A percentile compares a stretch with the other conserved stretches of the same genome.
Conservation (phyloP, 2,888 invertebrate genomes). For the Galerucella calmariensis region DNA sequence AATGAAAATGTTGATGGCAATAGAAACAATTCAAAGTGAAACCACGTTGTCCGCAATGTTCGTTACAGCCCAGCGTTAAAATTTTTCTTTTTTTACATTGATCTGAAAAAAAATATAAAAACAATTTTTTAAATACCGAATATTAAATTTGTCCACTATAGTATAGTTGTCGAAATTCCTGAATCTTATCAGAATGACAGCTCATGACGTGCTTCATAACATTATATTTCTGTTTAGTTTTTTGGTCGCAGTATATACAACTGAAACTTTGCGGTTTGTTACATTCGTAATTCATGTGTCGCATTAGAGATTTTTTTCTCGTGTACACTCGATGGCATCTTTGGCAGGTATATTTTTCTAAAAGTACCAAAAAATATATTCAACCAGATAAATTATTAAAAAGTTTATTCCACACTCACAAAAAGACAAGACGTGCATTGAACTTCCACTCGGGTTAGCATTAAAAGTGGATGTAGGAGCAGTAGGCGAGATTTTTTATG, state of each 20-base stretch:
- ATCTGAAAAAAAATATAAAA: neutral
- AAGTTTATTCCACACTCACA: too few relatives aligned
- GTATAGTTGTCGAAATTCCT: neutral
- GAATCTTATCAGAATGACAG: neutral
- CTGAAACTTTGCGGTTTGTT: neutral
- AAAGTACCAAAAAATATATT: neutral
- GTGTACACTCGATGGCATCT: neutral
- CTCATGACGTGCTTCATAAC: neutral
- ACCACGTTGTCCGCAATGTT: neutral
- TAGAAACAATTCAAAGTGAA: neutral
- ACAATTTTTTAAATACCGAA: neutral
- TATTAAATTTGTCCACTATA: neutral
- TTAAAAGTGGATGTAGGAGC: too few relatives aligned
- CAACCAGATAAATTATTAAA: neutral
- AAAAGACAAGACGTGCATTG: too few relatives aligned
- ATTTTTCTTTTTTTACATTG: neutral
- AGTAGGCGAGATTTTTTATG: too few relatives aligned
- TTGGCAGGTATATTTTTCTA: slow-evolving; percentile 11
- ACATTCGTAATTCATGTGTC: neutral
- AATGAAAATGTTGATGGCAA: neutral
- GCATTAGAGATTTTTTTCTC: neutral
- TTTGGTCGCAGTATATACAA: neutral
- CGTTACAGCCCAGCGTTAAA: neutral
- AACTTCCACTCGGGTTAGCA: too few relatives aligned
- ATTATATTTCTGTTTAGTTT: neutral